Base-by-base conservation (phyloP, 2,113 vertebrate genomes). In the Macroglossus sobrinus region DNA sequence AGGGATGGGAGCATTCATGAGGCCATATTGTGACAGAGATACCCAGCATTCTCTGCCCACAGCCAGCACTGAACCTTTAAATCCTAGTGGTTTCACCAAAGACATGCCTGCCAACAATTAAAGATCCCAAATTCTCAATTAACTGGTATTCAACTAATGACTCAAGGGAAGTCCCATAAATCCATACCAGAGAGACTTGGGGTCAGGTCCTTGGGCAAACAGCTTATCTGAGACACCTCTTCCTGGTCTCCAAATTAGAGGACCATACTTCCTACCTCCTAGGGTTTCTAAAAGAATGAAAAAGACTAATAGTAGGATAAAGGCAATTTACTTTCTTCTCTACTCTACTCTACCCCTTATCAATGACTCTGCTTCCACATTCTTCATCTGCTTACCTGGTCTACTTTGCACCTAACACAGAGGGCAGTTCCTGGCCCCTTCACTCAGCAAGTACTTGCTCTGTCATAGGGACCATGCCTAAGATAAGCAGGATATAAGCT, bases 381-480 rank as follows among this genome's bases (percentile, higher is more conserved):
- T 40, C 33, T 45, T 57, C 72, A 28, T 14, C 28, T 16, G 43
- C 33, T 30, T 21, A 30, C 19, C 43, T 43, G 26, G 14, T 4
- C 80, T 45, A 43, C 19, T 47, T 33, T 13, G 15, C 33, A n/a
- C 11, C 15, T 1, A 3, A 5, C 55, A 35, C 13, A 0, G 22
- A 64, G 45, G 61, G 30, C 53, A 38, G 55, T 14, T 64, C 24
- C 30, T 4, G 24, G 69, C 19, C 40, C 33, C 10, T 38, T 40
- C 47, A 28, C 30, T 53, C 76, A n/a, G 57, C 66, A 53, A 63
- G 26, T 15, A 12, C 59, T 15, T 10, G 53, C 35, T 82, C 3
- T 33, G 15, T 18, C 59, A 24, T 13, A 21, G 61, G 11, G 38
- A 43, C 50, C 0, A 0, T 1, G 24, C 43, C 40, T 0, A 75